A percentile compares a stretch with the other conserved stretches of the same genome.
Conservation (phyloP, 1,140 invertebrate species). For the Manduca sexta region DNA sequence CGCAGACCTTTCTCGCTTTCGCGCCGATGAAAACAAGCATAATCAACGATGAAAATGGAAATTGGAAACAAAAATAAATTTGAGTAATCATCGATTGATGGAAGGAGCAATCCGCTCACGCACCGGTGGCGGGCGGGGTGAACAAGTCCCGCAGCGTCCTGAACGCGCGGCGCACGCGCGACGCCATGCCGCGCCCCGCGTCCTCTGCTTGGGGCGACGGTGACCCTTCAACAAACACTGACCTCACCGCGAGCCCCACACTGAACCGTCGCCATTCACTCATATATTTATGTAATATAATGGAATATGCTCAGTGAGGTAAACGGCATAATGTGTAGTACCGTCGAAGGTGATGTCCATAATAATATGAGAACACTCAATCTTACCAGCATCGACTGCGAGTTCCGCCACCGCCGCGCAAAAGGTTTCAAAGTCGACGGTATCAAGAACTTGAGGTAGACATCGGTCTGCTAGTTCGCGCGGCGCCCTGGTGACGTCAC, state of each 20-base stretch:
- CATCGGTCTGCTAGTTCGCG: constrained; percentile 39
- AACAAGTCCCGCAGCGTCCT: constrained; percentile 59
- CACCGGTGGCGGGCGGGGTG: constrained; percentile 45
- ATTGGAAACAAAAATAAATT: background rate
- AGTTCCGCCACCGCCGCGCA: constrained; percentile 74
- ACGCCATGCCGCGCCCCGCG: constrained; percentile 40
- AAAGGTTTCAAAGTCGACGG: constrained; percentile 73
- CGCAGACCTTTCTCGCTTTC: background rate
- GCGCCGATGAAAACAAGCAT: background rate
- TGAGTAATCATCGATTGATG: background rate
- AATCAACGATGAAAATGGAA: background rate
- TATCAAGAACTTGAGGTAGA: constrained; percentile 33
- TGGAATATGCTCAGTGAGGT: no score
- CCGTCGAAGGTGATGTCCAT: no score
- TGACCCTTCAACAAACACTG: constrained; percentile 34
- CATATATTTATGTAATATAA: background rate
- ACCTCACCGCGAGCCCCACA: background rate
- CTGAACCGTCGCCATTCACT: constrained; percentile 4
- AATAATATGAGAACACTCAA: no score
- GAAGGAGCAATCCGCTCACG: constrained; percentile 32
- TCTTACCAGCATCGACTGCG: constrained; percentile 58
- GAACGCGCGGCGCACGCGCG: constrained; percentile 53
- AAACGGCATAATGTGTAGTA: no score
- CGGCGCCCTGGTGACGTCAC: constrained; percentile 44
- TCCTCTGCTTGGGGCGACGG: constrained; percentile 18